Base-by-base conservation (phyloP, 1,140 invertebrate genomes). In the Calosoma granatense region DNA sequence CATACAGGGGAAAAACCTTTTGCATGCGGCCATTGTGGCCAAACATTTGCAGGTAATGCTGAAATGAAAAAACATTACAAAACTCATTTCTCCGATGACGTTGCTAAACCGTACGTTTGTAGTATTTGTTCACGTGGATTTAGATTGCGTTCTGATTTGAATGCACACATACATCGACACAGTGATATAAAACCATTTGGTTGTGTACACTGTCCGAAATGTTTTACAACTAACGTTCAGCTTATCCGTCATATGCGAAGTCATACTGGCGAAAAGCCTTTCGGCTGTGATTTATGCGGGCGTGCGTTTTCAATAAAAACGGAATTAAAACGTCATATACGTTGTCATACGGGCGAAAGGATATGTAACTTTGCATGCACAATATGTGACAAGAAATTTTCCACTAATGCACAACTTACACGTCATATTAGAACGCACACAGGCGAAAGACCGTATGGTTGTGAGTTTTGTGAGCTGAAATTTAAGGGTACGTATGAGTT, bases 401-500 rank as follows among this genome's bases (percentile, higher is more conserved):
- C 41, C 3, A 47, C 9, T 12, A 47, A 47, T 17, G 9, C 9
- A 47, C 15, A 9, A 17, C 15, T 47, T 4, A 9, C 15, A 17
- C 3, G 9, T 69, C 78, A 79, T 61, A 57, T 69, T 22, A 67
- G 94, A 64, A 97, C 94, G 1, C 95, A 97, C 71, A 98, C 94
- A 1, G 92, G 98, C 70, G 94, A 98, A 71, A 73, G 94, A 55
- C 95, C 94, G 2, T 98, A 95, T 68, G 89, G 90, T 1, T 98
- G 95, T 76, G 94, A 98, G 71, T 93, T 97, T 59, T 98, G 95
- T 72, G 80, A 9, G 6, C 17, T 17, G 41, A 47, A 47, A 47
- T 47, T 9, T 17, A 47, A 47, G 17, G 17, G 41, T 6, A 4
- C 4, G 17, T 17, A 11, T 47, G 41, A 47, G 17, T 17, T 47